Conservation (phyloP, 2,797 vertebrate species). For the Etheostoma perlongum region DNA sequence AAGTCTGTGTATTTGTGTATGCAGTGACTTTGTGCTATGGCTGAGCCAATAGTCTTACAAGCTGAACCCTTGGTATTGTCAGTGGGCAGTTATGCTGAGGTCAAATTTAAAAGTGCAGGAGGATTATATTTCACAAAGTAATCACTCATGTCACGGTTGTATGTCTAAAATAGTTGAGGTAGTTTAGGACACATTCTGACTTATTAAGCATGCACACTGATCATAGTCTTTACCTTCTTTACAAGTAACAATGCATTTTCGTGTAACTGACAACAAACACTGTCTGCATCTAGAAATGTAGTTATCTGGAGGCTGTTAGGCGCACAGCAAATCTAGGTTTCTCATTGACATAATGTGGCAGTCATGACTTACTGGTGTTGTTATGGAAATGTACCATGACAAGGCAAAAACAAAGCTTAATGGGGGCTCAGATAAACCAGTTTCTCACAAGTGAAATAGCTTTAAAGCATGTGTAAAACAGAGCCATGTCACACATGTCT, state of each 20-base stretch:
- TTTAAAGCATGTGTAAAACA: constrained; percentile 58
- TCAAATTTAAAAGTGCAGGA: constrained; percentile 60
- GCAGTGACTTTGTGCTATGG: constrained; percentile 8
- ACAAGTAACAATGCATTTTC: not conserved
- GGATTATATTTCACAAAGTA: constrained; percentile 65
- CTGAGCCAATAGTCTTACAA: constrained; percentile 17
- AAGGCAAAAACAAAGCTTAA: constrained; percentile 58
- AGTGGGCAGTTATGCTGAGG: constrained; percentile 46
- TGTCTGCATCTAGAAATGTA: not conserved
- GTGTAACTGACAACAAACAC: not conserved
- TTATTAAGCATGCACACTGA: constrained; percentile 23
- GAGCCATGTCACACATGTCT: constrained; percentile 49
- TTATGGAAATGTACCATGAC: constrained; percentile 73
- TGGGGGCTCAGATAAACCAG: constrained; percentile 37
- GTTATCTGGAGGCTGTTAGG: not conserved
- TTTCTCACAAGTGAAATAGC: constrained; percentile 67
- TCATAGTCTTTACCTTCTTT: not conserved
- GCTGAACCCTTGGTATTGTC: constrained; percentile 21
- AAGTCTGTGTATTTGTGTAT: not conserved
- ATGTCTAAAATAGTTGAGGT: constrained; percentile 38
- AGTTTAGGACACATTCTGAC: constrained; percentile 16
- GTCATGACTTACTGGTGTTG: constrained; percentile 60
- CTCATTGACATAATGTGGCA: constrained; percentile 34
- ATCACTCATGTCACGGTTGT: constrained; percentile 39
- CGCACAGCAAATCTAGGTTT: constrained; percentile 24